Base-by-base conservation (phyloP, 2,888 invertebrate species). In the Callyntrura guangdongensis region DNA sequence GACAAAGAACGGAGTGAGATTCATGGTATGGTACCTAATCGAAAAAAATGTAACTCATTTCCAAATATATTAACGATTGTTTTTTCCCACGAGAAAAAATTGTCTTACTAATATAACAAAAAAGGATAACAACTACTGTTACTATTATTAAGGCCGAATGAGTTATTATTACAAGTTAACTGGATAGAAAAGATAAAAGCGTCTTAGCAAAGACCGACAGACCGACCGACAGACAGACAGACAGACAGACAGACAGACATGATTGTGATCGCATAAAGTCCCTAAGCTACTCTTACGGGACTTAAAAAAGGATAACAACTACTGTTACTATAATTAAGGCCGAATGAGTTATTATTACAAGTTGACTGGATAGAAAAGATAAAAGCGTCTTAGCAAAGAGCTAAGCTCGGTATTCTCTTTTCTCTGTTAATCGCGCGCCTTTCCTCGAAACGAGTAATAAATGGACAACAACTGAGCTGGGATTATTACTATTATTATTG, bases 401-500 rank as follows among this genome's bases (percentile, higher is more conserved):
- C 4, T 53, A 56, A 14, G 53, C 17, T 20, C n/a, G 17, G 56
- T n/a, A 12, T 1, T 14, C 22, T 20, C 69, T 17, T 69, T 27
- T 61, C 11, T 25, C 25, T 77, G 6, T 45, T 36, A 14, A 0
- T 77, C 14, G 45, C 2, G 5, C 45, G 45, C 2, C 72, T 45
- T 45, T 72, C 20, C 45, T 45, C 5, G 45, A 81, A 36, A 49
- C 4, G 36, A 49, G 25, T 59, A 82, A 85, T 67, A 83, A 84
- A 61, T 22, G 56, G 67, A 84, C 45, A 36, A 79, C 64, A 72
- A 89, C 74, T 74, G 83, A 82, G 82, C 82, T 56, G 49, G 67
- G 77, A 84, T 77, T 61, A 82, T 64, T 86, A 79, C 79, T 59
- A 61, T 88, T 89, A 77, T 89, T 74, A 85, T 77, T 74, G 22